Conservation (phyloP, 2,797 vertebrate genomes). For the Pseudomugil tenellus region DNA sequence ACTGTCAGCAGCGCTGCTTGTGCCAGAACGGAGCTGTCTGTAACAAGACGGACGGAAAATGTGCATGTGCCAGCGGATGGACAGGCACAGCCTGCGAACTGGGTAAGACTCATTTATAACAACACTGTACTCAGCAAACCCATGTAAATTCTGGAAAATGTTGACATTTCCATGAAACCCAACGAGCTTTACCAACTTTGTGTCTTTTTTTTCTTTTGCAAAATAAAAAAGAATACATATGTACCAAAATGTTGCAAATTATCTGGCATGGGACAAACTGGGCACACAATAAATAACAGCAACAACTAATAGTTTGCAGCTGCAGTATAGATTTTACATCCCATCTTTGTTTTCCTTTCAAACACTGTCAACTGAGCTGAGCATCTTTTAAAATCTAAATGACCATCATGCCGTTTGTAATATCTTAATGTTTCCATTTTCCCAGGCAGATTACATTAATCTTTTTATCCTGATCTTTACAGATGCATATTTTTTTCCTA, state of each 20-base stretch:
- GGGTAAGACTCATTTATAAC: constrained; percentile 78
- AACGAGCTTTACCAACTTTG: constrained; percentile 2
- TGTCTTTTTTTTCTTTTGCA: no score
- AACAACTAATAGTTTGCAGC: background rate
- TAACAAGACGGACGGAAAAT: constrained; percentile 82
- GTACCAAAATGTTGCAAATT: constrained; percentile 4
- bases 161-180: background rate
- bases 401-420: background rate
- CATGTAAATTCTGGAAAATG: constrained; percentile 8
- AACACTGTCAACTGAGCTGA: background rate
- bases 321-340: background rate
- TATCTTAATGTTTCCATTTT: background rate
- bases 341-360: background rate
- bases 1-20: constrained; percentile 86
- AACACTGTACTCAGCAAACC: constrained; percentile 8
- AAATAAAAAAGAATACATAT: background rate
- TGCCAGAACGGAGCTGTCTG: constrained; percentile 90
- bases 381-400: background rate
- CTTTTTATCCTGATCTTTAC: background rate
- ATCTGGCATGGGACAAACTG: background rate
- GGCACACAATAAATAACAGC: background rate
- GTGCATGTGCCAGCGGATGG: constrained; percentile 87
- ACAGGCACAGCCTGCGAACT: constrained; percentile 88
- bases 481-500: background rate
- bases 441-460: background rate